A percentile compares a stretch with the other conserved stretches of the same genome.
phyloP scores from a whole-genome alignment of 2,797 vertebrate species.

The Coregonus sp. region DNA sequence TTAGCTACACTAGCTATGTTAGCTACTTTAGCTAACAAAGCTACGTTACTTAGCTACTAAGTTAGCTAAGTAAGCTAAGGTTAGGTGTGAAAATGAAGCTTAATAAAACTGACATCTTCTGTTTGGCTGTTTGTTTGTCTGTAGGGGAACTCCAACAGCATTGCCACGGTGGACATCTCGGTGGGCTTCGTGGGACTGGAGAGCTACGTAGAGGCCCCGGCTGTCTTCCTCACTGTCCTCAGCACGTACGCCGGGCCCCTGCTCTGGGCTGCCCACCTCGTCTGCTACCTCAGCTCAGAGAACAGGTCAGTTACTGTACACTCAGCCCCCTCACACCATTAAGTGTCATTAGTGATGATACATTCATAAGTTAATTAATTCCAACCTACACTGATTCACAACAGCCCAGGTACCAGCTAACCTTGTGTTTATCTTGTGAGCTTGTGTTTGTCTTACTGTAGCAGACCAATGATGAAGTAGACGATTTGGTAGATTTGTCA shows the following conservation, averaged over 20 bases:
- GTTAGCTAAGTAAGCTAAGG: too few species aligned
- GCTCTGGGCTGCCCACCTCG: conserved; percentile 90
- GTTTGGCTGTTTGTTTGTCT: not conserved
- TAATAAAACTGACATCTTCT: too few species aligned
- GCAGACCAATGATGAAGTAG: conserved; percentile 1
- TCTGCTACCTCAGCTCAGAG: conserved; percentile 87
- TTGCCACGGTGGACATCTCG: conserved; percentile 90
- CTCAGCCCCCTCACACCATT: not conserved
- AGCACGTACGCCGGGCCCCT: conserved; percentile 89
- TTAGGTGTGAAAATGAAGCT: too few species aligned
- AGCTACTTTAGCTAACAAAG: too few species aligned
- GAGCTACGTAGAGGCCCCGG: conserved; percentile 85
- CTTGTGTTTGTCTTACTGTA: not conserved
- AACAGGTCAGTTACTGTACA: conserved; percentile 75
- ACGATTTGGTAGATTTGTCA: not conserved
- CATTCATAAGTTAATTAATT: not conserved
- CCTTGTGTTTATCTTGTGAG: not conserved
- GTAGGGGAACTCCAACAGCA: conserved; percentile 96
- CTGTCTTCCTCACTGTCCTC: conserved; percentile 85
- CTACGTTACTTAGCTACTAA: too few species aligned
- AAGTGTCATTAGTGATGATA: not conserved
- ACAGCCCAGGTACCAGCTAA: not conserved
- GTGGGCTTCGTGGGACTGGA: conserved; percentile 92
- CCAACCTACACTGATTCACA: not conserved
- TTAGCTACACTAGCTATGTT: too few species aligned